Evolutionary conservation across 2,113 vertebrate genomes (phyloP), one percentile per base, ranked within the genome.

Genomic region (Catagonus wagneri): DNA sequence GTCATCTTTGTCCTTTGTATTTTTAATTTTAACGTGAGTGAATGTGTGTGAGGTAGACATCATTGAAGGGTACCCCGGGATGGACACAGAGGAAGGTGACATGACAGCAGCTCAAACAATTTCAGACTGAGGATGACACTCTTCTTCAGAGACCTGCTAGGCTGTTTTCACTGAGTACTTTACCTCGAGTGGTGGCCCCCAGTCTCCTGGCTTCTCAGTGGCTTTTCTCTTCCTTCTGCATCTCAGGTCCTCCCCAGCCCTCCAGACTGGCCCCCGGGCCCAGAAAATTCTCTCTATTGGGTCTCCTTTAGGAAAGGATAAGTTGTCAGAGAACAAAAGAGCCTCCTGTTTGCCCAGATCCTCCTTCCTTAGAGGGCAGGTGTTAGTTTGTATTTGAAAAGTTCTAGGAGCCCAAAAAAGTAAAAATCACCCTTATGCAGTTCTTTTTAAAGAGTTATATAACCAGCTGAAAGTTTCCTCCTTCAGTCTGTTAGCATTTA

Each of bases 401-500:
- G 23, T 84, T 92, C 68, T 71, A 39, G 78, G 85, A 81, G 56
- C 14, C 61, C 7, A 7, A 50, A 6, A 44, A 90, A 60, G 13
- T 71, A 71, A 93, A 94, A 88, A 34, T 87, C 44, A 52, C 25
- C 22, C 32, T 69, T 60, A 23, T 0, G 44, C 7, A 81, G 34
- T 56, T 75, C 17, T 90, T 93, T 93, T 60, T 4, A 3, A 44
- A 74, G 90, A 68, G 92, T 80, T 65, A 75, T 19, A 68, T 60
- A 66, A 69, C 11, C 6, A 71, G 52, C 27, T 66, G 19, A 87
- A 84, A 34, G 27, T 65, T 92, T 93, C n/a, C 3, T 93, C 32
- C 13, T 83, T 29, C 1, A 14, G 3, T 83, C 79, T 83, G n/a
- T 96, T 93, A 96, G 20, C 32, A 78, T 91, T 93, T 92, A 79